These are phyloP conservation scores for Semicossyphus pulcher DNA, from an alignment of 2,113 vertebrate genomes.

Conservation along the genomic window DNA sequence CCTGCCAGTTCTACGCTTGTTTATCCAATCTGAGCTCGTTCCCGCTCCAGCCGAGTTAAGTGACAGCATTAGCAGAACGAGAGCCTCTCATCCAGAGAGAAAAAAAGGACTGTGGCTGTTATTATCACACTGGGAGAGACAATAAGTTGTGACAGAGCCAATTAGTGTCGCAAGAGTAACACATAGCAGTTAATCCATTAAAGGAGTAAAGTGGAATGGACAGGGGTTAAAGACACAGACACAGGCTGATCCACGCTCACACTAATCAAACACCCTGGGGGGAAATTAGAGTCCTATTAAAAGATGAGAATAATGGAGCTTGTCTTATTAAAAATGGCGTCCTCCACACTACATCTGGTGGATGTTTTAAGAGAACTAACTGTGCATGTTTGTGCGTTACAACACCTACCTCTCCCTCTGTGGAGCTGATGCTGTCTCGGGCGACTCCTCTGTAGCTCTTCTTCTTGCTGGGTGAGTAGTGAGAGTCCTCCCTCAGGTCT, in stretches of 20 bases:
- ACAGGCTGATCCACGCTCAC: constrained; percentile 3
- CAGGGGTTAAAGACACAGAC: constrained; percentile 39
- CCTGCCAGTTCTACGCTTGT: constrained; percentile 37
- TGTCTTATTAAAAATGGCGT: constrained; percentile 13
- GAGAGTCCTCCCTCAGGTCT: constrained; percentile 56
- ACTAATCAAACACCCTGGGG: constrained; percentile 32
- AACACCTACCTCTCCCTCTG: constrained; percentile 88
- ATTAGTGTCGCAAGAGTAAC: constrained; percentile 44
- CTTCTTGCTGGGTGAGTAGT: constrained; percentile 79
- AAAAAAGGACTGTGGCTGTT: constrained; percentile 41
- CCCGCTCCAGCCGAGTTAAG: constrained; percentile 49
- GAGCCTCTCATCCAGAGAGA: constrained; percentile 52
- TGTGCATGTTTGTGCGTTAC: constrained; percentile 67
- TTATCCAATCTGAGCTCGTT: constrained; percentile 39
- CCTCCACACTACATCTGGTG: constrained; percentile 2
- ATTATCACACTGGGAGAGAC: constrained; percentile 53
- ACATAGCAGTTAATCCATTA: constrained; percentile 62
- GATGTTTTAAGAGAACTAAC: constrained; percentile 4
- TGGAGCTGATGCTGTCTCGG: constrained; percentile 88
- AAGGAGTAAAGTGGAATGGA: constrained; percentile 46
- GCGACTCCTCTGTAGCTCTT: constrained; percentile 79
- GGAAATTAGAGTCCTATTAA: constrained; percentile 33
- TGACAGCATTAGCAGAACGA: constrained; percentile 45
- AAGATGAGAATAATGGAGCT: constrained; percentile 24
- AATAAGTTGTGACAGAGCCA: constrained; percentile 58